These are phyloP conservation scores for Pterocles gutturalis DNA, from an alignment of 2,113 vertebrate genomes.

Conservation along the genomic window DNA sequence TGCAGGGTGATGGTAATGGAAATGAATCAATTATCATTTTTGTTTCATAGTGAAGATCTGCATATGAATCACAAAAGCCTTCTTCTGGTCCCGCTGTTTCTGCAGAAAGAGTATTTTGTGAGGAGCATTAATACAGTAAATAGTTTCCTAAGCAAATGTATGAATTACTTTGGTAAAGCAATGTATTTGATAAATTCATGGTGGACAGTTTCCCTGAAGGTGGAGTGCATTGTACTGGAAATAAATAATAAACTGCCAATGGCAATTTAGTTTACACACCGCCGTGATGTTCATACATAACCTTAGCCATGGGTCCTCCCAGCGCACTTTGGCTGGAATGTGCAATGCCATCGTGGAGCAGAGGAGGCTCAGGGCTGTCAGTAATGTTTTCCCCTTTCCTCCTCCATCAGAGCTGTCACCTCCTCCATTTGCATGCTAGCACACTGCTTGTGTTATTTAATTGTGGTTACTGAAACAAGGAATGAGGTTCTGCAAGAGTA, in stretches of 20 bases:
- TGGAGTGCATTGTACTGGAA: neutral
- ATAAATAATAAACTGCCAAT: neutral
- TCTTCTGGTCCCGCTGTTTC: neutral
- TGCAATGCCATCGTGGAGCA: neutral
- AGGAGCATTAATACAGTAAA: neutral
- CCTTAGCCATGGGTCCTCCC: neutral
- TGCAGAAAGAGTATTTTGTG: neutral
- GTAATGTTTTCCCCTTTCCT: neutral
- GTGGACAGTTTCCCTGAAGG: neutral
- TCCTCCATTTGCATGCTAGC: neutral
- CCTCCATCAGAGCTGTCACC: neutral
- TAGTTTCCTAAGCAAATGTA: neutral
- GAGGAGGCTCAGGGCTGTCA: neutral
- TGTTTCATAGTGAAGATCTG: neutral
- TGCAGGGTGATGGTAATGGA: neutral
- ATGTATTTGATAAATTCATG: neutral
- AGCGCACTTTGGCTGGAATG: neutral
- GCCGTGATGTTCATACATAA: neutral
- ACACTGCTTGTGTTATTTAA: neutral
- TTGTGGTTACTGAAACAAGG: rapidly evolving
- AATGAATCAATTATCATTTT: neutral
- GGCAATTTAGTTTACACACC: neutral
- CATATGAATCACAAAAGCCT: neutral
- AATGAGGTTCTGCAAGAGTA: neutral
- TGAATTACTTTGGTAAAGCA: neutral